Percentiles rank a stretch among this genome's conserved stretches.
phyloP scores from a whole-genome alignment of 2,888 invertebrate species.

The Microctonus hyperodae region DNA sequence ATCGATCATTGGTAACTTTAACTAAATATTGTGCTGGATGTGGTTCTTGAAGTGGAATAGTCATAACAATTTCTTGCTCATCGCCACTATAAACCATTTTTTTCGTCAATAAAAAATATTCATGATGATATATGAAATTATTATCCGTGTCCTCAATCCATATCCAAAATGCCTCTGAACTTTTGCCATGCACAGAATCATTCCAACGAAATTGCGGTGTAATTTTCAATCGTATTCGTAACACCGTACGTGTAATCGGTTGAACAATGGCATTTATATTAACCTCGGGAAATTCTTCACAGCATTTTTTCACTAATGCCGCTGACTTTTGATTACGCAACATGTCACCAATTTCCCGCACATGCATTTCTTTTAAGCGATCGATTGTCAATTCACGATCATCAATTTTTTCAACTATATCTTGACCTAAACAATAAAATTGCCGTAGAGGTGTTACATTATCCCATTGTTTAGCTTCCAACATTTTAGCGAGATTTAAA shows the following conservation, averaged over 20 bases:
- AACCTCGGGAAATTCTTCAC: slow-evolving; percentile 84
- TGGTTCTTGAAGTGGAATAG: slow-evolving; percentile 92
- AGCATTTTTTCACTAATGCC: slow-evolving; percentile 79
- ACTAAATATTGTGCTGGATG: slow-evolving; percentile 92
- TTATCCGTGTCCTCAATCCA: slow-evolving; percentile 97
- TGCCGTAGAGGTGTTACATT: slow-evolving; percentile 87
- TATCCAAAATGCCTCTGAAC: slow-evolving; percentile 92
- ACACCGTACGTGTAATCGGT: slow-evolving; percentile 93
- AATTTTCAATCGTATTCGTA: slow-evolving; percentile 82
- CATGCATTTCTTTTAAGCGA: slow-evolving; percentile 84
- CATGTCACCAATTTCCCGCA: slow-evolving; percentile 83
- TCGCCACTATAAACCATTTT: slow-evolving; percentile 78
- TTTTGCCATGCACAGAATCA: slow-evolving; percentile 87
- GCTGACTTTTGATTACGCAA: slow-evolving; percentile 81
- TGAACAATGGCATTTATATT: slow-evolving; percentile 86
- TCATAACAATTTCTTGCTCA: slow-evolving; percentile 87
- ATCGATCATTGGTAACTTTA: slow-evolving; percentile 86
- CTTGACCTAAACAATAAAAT: slow-evolving; percentile 78
- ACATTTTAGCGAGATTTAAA: slow-evolving; percentile 88
- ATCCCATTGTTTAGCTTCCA: slow-evolving; percentile 92
- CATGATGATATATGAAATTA: slow-evolving; percentile 95
- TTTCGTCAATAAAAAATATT: slow-evolving; percentile 84
- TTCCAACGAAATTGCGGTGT: slow-evolving; percentile 84
- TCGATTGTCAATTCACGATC: slow-evolving; percentile 77
- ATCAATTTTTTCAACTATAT: slow-evolving; percentile 84